Percentiles rank a stretch among this genome's conserved stretches.
These are phyloP conservation scores for Gavia stellata DNA, from an alignment of 2,113 vertebrate species.

Conservation along the genomic window DNA sequence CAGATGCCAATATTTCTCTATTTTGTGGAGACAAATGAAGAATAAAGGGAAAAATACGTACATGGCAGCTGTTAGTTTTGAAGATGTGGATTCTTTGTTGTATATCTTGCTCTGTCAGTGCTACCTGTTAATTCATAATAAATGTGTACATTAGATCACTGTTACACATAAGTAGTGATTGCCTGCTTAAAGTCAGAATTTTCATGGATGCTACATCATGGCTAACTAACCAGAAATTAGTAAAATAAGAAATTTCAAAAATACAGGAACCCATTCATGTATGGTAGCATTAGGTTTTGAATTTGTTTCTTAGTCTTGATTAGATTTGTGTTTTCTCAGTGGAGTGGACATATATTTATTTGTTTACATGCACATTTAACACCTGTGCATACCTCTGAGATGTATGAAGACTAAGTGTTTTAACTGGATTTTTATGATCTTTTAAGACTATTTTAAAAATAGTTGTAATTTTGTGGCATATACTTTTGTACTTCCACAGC, in stretches of 20 bases:
- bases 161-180: neutral
- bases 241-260: neutral
- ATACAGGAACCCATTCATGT: neutral
- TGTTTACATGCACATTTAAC: neutral
- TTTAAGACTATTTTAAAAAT: neutral
- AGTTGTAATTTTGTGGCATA: neutral
- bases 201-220: neutral
- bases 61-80: neutral
- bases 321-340: neutral
- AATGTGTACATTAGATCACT: neutral
- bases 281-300: neutral
- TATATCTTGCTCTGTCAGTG: neutral
- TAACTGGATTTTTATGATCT: neutral
- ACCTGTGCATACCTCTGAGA: neutral
- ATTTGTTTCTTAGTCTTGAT: neutral
- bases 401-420: neutral
- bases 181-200: neutral
- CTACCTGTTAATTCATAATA: neutral
- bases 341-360: neutral
- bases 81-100: neutral
- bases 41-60: neutral
- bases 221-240: neutral
- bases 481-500: neutral
- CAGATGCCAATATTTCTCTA: accelerated
- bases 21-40: neutral